phyloP scores from a whole-genome alignment of 2,797 vertebrate species.

The Cuniculus paca region DNA sequence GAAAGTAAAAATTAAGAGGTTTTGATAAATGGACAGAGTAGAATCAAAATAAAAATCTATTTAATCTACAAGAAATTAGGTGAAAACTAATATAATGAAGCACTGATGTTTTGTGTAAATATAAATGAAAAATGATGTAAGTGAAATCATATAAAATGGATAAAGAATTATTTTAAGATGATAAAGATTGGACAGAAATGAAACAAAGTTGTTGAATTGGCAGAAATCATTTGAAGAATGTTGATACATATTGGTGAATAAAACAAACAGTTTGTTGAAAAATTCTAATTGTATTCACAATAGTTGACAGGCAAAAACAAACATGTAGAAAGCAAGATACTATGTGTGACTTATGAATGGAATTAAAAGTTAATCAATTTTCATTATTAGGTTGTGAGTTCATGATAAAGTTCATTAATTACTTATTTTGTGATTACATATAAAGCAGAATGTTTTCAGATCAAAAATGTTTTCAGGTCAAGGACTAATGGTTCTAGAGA shows the following conservation, averaged over 20 bases:
- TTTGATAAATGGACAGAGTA: neutral
- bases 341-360: neutral
- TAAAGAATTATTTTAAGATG: neutral
- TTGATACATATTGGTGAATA: neutral
- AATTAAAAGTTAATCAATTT: neutral
- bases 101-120: neutral
- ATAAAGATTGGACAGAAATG: neutral
- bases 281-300: neutral
- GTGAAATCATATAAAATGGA: neutral
- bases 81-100: neutral
- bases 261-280: neutral
- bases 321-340: neutral
- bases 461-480: neutral
- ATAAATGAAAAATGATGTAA: neutral
- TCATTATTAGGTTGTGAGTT: constrained; percentile 26
- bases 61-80: neutral
- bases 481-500: neutral
- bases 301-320: neutral
- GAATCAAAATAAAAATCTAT: neutral
- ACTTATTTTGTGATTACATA: neutral
- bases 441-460: neutral
- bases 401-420: neutral
- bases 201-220: neutral
- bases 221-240: neutral
- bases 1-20: neutral